Evolutionary conservation across 2,113 vertebrate genomes (phyloP), one percentile per base, ranked within the genome.

Genomic region (Odontesthes bonariensis): DNA sequence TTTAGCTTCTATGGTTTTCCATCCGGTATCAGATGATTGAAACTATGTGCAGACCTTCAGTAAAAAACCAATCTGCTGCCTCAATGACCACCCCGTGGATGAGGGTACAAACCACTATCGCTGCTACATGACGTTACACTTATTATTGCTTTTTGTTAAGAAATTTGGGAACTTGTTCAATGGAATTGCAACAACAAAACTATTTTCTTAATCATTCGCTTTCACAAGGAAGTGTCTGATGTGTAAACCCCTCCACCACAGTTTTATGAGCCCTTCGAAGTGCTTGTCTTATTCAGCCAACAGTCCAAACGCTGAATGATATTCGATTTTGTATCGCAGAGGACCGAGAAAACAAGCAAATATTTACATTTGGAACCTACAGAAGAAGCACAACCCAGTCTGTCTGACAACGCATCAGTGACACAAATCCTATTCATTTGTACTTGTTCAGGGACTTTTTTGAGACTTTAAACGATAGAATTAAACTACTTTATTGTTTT

Each of bases 341-440:
- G 40, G n/a, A 67, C 35, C 16, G 33, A n/a, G 0, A 53, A 67
- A 79, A 62, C 51, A 20, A 12, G 60, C 22, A 70, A 70, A 74
- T 71, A 64, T 74, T 77, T 69, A 73, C 53, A 63, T 69, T 31
- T 83, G 53, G 17, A 70, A 56, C 27, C 9, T n/a, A 49, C 22
- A 55, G 53, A 60, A 52, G 54, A 22, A 22, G 63, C 1, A 27
- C 4, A 8, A 49, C 16, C 27, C 46, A 5, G 69, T 12, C 20
- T 68, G 16, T 33, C 38, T 51, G 19, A 9, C n/a, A 22, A 55
- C 47, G 23, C 61, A 42, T 44, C 44, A 38, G 14, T 35, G 16
- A 47, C 52, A 22, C 10, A 0, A 54, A 66, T n/a, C 49, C 49
- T 20, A 23, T 66, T 38, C 32, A 40, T 49, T 49, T 49, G 17